phyloP scores from a whole-genome alignment of 2,888 invertebrate genomes.

The Amiota communis region DNA sequence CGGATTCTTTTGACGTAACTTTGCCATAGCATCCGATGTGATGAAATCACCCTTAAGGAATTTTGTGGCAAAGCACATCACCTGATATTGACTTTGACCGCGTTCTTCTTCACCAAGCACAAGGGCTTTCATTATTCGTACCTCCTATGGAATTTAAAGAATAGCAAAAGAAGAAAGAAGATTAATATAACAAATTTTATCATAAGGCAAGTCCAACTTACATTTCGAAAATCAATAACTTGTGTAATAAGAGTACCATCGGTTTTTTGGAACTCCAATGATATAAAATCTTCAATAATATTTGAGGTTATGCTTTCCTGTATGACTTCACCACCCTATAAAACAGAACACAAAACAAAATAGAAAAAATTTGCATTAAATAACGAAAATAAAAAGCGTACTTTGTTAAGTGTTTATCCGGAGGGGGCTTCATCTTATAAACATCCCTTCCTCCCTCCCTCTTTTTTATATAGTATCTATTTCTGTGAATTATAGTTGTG shows the following conservation, averaged over 20 bases:
- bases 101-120: conserved; percentile 94
- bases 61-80: conserved; percentile 92
- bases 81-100: conserved; percentile 90
- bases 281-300: conserved; percentile 91
- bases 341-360: not conserved
- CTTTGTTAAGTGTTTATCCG: not conserved
- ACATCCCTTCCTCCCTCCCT: too few species aligned
- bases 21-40: conserved; percentile 96
- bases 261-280: conserved; percentile 89
- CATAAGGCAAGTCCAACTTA: conserved; percentile 77
- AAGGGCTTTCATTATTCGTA: conserved; percentile 90
- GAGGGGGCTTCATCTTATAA: not conserved
- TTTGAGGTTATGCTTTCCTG: conserved; percentile 94
- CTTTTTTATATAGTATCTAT: not conserved
- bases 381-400: not conserved
- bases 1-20: conserved; percentile 91
- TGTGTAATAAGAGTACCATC: conserved; percentile 94
- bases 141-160: conserved; percentile 78
- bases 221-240: conserved; percentile 94
- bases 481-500: not conserved
- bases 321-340: conserved; percentile 92
- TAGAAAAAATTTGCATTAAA: not conserved
- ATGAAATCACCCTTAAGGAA: conserved; percentile 95
- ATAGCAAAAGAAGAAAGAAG: too few species aligned
- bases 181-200: too few species aligned